These are phyloP conservation scores for Euthynnus affinis DNA, from an alignment of 2,797 vertebrate species.

Conservation along the genomic window DNA sequence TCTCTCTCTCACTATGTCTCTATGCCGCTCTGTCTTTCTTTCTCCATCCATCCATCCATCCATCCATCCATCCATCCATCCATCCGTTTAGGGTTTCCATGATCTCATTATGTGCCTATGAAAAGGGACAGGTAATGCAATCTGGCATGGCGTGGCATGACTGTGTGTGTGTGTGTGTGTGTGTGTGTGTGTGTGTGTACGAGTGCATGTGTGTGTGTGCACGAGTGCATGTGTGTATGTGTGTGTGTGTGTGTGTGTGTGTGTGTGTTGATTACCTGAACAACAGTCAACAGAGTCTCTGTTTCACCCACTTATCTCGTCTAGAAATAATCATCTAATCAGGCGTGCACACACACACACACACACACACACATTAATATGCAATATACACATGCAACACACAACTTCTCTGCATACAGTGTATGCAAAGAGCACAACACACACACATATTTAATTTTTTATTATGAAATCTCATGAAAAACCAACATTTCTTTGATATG, in stretches of 20 bases:
- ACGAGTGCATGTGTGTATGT: too few species aligned
- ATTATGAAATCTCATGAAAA: too few species aligned
- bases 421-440: neutral
- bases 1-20: neutral
- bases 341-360: conserved; percentile 52
- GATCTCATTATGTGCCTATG: conserved; percentile 93
- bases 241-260: conserved; percentile 29
- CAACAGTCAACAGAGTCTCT: conserved; percentile 84
- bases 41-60: conserved; percentile 56
- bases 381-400: neutral
- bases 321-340: conserved; percentile 91
- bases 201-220: conserved; percentile 53
- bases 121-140: conserved; percentile 91
- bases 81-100: conserved; percentile 92
- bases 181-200: conserved; percentile 14
- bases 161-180: conserved; percentile 33
- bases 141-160: conserved; percentile 88
- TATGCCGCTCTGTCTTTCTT: conserved; percentile 6
- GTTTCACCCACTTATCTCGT: conserved; percentile 91
- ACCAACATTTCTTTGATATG: too few species aligned
- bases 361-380: conserved; percentile 7
- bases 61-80: conserved; percentile 56
- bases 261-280: conserved; percentile 90
- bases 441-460: neutral
- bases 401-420: neutral